phyloP scores from a whole-genome alignment of 2,797 vertebrate genomes.

The Etheostoma nigrum region DNA sequence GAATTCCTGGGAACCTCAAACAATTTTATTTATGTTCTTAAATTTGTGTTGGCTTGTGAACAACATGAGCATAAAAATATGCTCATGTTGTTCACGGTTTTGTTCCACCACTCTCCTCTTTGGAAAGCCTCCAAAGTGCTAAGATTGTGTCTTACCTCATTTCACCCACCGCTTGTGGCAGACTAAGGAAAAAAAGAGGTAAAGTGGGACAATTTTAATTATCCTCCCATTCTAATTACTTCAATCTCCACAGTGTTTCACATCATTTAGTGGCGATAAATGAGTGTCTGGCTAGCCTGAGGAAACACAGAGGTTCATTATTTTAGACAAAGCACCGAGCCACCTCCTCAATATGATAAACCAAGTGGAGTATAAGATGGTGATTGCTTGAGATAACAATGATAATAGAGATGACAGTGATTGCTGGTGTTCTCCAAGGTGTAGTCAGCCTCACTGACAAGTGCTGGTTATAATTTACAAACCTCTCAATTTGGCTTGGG shows the following conservation, averaged over 20 bases:
- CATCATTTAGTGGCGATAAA: conserved; percentile 85
- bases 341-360: conserved; percentile 66
- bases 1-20: conserved; percentile 32
- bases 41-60: conserved; percentile 4
- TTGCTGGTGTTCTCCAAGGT: conserved; percentile 62
- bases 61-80: too few relatives aligned
- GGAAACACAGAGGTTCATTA: conserved; percentile 81
- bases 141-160: conserved; percentile 63
- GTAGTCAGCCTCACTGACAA: conserved; percentile 43
- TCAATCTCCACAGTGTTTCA: conserved; percentile 81
- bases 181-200: conserved; percentile 56
- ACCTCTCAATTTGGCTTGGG: conserved; percentile 40
- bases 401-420: conserved; percentile 68
- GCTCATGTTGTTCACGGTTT: conserved; percentile 20
- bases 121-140: conserved; percentile 20
- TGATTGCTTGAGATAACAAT: conserved; percentile 65
- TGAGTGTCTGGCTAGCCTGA: conserved; percentile 75
- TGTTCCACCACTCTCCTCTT: conserved; percentile 33
- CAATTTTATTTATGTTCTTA: conserved; percentile 4
- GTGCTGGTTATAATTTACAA: conserved; percentile 59
- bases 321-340: conserved; percentile 78
- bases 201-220: conserved; percentile 84
- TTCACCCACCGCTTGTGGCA: conserved; percentile 61
- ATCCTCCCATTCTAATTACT: conserved; percentile 85
- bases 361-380: conserved; percentile 53